phyloP scores from a whole-genome alignment of 1,140 invertebrate species.

The Galleria mellonella region DNA sequence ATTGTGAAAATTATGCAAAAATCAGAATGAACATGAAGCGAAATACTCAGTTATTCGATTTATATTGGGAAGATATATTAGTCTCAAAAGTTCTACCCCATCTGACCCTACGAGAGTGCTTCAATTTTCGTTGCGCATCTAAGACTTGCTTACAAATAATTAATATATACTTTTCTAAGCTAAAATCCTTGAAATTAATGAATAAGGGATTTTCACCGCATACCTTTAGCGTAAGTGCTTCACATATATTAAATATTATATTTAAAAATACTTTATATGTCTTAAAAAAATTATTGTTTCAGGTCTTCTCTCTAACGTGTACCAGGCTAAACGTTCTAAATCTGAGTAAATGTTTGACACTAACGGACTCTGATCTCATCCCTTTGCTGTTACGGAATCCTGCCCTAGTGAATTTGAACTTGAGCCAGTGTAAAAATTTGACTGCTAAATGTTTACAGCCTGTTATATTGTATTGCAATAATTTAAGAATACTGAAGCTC shows the following conservation, averaged over 20 bases:
- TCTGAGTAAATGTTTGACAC: conserved; percentile 62
- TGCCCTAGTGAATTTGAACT: conserved; percentile 66
- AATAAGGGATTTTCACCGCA: conserved; percentile 60
- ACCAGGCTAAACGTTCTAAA: conserved; percentile 67
- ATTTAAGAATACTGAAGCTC: conserved; percentile 70
- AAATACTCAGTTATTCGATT: conserved; percentile 71
- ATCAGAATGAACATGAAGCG: conserved; percentile 44
- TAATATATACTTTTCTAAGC: conserved; percentile 60
- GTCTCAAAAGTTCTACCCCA: conserved; percentile 67
- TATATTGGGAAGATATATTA: conserved; percentile 77
- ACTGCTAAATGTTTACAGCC: conserved; percentile 75
- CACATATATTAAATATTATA: not conserved
- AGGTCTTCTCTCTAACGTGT: conserved; percentile 67
- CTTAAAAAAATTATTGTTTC: conserved; percentile 25
- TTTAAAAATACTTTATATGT: not conserved
- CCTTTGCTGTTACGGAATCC: conserved; percentile 69
- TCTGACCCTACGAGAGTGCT: conserved; percentile 72
- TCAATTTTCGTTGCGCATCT: conserved; percentile 75
- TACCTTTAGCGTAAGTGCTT: conserved; percentile 52
- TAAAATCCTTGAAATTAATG: conserved; percentile 59
- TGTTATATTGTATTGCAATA: conserved; percentile 74
- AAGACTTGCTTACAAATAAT: conserved; percentile 62
- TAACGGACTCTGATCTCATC: conserved; percentile 69
- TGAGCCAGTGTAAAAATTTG: conserved; percentile 74
- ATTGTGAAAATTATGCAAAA: conserved; percentile 3